Base-by-base conservation (phyloP, 2,888 invertebrate species). In the Drosophila planitibia region DNA sequence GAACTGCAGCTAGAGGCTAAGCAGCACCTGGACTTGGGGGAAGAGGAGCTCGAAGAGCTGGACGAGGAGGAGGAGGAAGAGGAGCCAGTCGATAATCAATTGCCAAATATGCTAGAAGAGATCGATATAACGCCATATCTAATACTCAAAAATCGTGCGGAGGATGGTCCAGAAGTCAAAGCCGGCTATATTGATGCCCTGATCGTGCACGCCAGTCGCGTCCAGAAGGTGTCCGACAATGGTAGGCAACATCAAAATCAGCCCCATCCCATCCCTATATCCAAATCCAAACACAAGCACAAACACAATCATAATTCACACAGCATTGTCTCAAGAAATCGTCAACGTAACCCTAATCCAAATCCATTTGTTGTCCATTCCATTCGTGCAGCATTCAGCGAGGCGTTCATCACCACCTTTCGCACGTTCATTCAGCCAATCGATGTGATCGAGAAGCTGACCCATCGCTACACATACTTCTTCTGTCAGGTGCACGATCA, bases 341-440 rank as follows among this genome's bases (percentile, higher is more conserved):
- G 68, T 41, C 71, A 70, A 47, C 78, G 60, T 71, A 55, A 68
- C 41, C 69, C 54, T 49, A 73, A 60, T n/a, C 55, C 47, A 68
- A 71, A 74, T 67, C 37, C 79, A 65, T 63, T 63, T 78, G 67
- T 64, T 80, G 54, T 74, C 47, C 85, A 87, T 85, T 70, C 66
- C 49, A 63, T 76, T 70, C 71, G 54, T 76, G 82, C 81, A 93
- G 93, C 92, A 71, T 94, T 93, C 81, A 93, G 93, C 95, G 99
- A 99, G 95, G 99, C 99, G 79, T 99, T 99, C 94, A 95, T 99
- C 85, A 98, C 99, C 64, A 99, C 99, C 73, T 99, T 99, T 94
- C 95, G 99, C 85, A 99, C 99, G 74, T 99, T 99, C 94, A 96
- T 99, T 92, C 95, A 97, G 72, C 98, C 99, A 32, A 94, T 96